Evolutionary conservation across 2,888 invertebrate genomes (phyloP).

Genomic region (Dolomedes plantarius): DNA sequence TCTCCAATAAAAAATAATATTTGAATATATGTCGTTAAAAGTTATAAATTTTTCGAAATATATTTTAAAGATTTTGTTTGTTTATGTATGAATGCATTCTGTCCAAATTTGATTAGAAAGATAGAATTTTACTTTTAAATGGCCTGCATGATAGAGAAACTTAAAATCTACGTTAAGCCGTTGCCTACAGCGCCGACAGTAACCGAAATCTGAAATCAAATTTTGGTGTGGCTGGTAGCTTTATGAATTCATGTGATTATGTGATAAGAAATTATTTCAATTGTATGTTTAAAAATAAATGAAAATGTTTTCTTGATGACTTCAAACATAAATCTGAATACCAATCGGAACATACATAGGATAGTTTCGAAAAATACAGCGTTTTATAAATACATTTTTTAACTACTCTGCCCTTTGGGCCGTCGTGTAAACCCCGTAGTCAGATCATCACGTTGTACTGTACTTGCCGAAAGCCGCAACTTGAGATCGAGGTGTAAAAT

Average conservation of each 20-base stretch:
- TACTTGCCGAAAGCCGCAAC: constrained; percentile 53
- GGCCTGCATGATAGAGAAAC: neutral
- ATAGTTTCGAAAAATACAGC: neutral
- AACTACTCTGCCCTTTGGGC: constrained; percentile 60
- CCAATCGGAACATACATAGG: neutral
- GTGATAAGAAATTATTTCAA: neutral
- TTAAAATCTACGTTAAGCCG: neutral
- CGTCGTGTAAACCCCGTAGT: constrained; percentile 71
- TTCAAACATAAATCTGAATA: neutral
- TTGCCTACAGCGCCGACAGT: constrained; percentile 9
- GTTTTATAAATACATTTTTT: constrained; percentile 22
- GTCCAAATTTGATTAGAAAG: too few species aligned
- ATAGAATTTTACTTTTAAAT: too few species aligned
- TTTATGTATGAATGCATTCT: too few species aligned
- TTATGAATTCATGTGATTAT: neutral
- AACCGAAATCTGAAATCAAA: constrained; percentile 2
- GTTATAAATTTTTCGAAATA: too few species aligned
- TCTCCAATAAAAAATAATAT: too few species aligned
- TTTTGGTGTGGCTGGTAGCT: constrained; percentile 1
- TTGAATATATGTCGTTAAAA: too few species aligned
- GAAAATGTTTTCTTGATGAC: neutral
- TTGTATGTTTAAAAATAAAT: neutral
- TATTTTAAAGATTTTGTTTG: too few species aligned
- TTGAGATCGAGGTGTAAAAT: constrained; percentile 36
- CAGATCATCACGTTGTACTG: constrained; percentile 57